Evolutionary conservation across 2,888 invertebrate genomes (phyloP).

Genomic region (Phortica okadai): DNA sequence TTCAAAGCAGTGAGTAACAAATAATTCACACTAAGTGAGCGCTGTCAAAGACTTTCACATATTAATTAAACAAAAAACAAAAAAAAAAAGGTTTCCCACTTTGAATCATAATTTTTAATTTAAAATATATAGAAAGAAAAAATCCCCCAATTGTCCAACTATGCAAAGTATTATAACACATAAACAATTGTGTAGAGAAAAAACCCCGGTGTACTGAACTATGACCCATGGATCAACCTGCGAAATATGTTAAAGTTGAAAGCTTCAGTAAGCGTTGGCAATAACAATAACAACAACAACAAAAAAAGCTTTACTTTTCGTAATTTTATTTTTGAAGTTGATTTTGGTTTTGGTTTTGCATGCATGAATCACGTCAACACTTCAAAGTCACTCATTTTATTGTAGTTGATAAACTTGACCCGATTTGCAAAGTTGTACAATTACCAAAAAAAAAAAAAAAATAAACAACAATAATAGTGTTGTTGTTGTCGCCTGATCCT

Average conservation of each 20-base stretch:
- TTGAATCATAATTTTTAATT: background rate
- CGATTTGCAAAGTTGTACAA: background rate
- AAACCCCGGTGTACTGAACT: background rate
- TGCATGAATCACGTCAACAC: background rate
- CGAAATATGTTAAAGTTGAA: too few relatives aligned
- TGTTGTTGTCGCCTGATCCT: too few relatives aligned
- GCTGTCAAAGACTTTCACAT: background rate
- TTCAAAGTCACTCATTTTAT: background rate
- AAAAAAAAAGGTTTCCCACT: background rate
- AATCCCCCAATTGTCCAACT: background rate
- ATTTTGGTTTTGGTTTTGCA: background rate
- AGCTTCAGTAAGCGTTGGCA: too few relatives aligned
- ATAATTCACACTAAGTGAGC: background rate
- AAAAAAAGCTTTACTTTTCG: background rate
- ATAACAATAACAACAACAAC: too few relatives aligned
- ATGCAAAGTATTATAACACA: background rate
- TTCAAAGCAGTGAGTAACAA: background rate
- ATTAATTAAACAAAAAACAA: background rate
- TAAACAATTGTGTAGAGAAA: background rate
- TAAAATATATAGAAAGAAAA: background rate
- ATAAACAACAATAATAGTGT: too few relatives aligned
- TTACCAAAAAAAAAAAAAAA: conserved; percentile 17
- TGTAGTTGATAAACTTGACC: conserved; percentile 12
- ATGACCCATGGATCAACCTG: background rate
- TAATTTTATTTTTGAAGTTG: background rate